Evolutionary conservation across 2,888 invertebrate genomes (phyloP).

Genomic region (Volucella zonaria): DNA sequence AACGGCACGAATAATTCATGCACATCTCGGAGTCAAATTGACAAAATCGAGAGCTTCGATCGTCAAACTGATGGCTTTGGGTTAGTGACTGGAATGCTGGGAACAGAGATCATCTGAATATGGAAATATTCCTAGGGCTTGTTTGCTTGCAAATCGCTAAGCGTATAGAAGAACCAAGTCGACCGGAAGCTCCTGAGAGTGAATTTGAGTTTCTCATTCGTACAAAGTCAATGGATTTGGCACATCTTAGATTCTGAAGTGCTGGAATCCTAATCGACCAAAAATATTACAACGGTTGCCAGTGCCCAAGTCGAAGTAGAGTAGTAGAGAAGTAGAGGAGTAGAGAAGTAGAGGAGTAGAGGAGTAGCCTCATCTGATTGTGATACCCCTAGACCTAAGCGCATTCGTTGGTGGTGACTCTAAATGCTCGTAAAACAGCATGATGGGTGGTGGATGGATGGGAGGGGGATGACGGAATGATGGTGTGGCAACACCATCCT

Average conservation of each 20-base stretch:
- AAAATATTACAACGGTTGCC: constrained; percentile 52
- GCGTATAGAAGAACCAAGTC: constrained; percentile 66
- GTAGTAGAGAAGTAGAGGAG: constrained; percentile 53
- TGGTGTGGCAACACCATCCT: constrained; percentile 46
- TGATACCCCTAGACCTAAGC: constrained; percentile 45
- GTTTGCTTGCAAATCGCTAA: constrained; percentile 57
- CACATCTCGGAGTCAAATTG: constrained; percentile 45
- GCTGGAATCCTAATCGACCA: constrained; percentile 67
- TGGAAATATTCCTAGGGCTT: constrained; percentile 60
- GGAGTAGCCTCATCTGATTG: constrained; percentile 46
- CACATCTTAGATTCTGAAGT: constrained; percentile 46
- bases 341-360: constrained; percentile 34
- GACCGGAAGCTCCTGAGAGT: constrained; percentile 60
- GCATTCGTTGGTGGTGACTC: constrained; percentile 51
- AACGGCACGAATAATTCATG: constrained; percentile 68
- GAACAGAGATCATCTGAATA: constrained; percentile 65
- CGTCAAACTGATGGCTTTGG: constrained; percentile 24
- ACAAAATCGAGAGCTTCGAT: constrained; percentile 33
- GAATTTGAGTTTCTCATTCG: constrained; percentile 24
- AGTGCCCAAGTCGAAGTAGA: constrained; percentile 3
- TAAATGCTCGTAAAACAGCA: constrained; percentile 66
- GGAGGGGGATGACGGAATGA: neutral
- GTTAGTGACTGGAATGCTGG: constrained; percentile 4
- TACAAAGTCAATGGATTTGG: constrained; percentile 37
- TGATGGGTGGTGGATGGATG: constrained; percentile 21